phyloP scores from a whole-genome alignment of 2,113 vertebrate genomes.

The Rhinolophus ferrumequinum region DNA sequence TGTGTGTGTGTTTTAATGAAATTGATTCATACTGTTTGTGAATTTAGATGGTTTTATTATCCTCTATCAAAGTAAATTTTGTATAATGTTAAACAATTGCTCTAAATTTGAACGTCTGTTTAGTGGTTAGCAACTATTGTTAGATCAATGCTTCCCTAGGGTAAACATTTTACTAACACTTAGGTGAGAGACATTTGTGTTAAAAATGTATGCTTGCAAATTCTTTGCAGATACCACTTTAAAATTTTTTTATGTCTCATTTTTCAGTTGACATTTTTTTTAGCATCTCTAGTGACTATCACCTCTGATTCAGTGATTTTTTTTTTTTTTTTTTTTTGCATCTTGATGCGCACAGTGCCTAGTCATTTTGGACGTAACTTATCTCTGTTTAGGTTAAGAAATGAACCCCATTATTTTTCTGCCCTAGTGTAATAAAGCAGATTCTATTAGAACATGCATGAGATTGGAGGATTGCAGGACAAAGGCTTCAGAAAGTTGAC shows the following conservation, averaged over 20 bases:
- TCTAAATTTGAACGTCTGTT: constrained; percentile 48
- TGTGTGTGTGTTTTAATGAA: constrained; percentile 7
- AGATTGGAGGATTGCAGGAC: neutral
- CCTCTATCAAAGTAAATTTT: neutral
- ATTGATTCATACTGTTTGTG: neutral
- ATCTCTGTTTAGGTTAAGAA: constrained; percentile 25
- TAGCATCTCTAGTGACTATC: neutral
- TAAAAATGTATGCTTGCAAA: neutral
- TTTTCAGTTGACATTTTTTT: constrained; percentile 40
- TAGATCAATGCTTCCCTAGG: neutral
- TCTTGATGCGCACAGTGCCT: neutral
- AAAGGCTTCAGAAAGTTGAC: neutral
- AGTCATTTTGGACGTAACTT: constrained; percentile 36
- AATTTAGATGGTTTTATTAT: constrained; percentile 1
- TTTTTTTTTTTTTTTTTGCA: neutral
- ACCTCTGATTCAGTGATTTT: neutral
- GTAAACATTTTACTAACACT: constrained; percentile 27
- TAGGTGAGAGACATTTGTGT: neutral
- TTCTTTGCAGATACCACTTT: constrained; percentile 21
- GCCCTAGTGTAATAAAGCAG: neutral
- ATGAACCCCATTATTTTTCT: neutral
- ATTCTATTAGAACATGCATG: neutral
- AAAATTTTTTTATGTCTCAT: constrained; percentile 15
- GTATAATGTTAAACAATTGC: constrained; percentile 8
- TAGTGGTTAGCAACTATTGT: constrained; percentile 15